A percentile compares a stretch with the other conserved stretches of the same genome.
Evolutionary conservation across 2,888 invertebrate species (phyloP).

Genomic region (Tenthredo notha): DNA sequence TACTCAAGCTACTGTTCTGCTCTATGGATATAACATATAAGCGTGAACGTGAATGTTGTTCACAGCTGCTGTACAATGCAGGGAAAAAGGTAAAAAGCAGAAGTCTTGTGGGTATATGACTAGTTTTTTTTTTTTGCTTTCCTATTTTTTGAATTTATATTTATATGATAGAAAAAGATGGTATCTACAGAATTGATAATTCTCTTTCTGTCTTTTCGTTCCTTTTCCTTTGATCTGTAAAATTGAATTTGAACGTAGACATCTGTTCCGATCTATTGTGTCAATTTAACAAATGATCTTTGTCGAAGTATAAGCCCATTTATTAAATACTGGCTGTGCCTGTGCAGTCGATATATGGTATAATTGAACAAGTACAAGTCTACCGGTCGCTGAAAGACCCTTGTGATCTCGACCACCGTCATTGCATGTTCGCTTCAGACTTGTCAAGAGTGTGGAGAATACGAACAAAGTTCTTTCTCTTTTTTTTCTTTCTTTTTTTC

Average conservation of each 20-base stretch:
- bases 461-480: not conserved
- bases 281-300: conserved; percentile 1
- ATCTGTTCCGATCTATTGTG: conserved; percentile 27
- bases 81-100: not conserved
- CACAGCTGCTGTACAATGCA: not conserved
- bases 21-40: too few species aligned
- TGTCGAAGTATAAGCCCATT: not conserved
- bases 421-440: not conserved
- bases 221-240: not conserved
- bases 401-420: conserved; percentile 23
- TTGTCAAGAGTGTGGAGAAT: not conserved
- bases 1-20: not conserved
- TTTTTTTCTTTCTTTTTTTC: not conserved
- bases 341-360: not conserved
- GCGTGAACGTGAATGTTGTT: conserved; percentile 7
- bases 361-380: conserved; percentile 30
- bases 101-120: not conserved
- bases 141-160: not conserved
- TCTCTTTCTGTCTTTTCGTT: not conserved
- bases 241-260: not conserved
- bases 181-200: not conserved
- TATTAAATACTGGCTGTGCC: not conserved
- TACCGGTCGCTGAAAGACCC: not conserved
- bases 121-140: not conserved
- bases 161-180: not conserved